Evolutionary conservation across 1,140 invertebrate species (phyloP), one percentile per base, ranked within the genome.

Genomic region (Cepaea nemoralis): DNA sequence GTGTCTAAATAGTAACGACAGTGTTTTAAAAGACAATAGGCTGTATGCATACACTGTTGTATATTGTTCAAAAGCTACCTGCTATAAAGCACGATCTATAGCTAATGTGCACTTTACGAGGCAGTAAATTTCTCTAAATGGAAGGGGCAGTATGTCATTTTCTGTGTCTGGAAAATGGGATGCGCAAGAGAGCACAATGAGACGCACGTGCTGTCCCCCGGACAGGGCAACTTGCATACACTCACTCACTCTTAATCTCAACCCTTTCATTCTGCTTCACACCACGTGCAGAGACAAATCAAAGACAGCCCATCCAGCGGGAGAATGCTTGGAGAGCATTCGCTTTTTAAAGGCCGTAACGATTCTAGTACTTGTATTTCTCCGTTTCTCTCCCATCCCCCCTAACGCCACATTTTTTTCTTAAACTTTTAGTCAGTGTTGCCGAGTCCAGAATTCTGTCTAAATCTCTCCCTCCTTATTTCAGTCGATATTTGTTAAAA

Each of bases 241-340:
- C 33, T 74, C 19, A 42, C 70, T 73, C 39, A 73, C 40, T 35
- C 35, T 45, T 35, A 74, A 42, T 70, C 69, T 42, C 69, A 39
- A 40, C 42, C 37, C 27, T 63, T 74, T 27, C 33, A 74, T 74
- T 74, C 40, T 74, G 40, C 42, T 35, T 39, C 71, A 39, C 71
- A 50, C 39, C 71, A 74, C 71, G 71, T 33, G 71, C 71, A 45
- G 42, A 2, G 10, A 0, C 42, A 1, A 33, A 31, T 48, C 37
- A 74, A 74, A 45, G 71, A 48, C 71, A 31, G 12, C 71, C 71
- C n/a, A 50, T 45, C 22, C 42, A 31, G 40, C 42, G 39, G 39
- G 22, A 55, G 42, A 50, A 35, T n/a, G 27, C 42, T 45, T 74
- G 24, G 71, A 74, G 71, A 31, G 71, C 19, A 1, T 2, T n/a